Conservation (phyloP, 2,797 vertebrate species). For the Botia kubotai region DNA sequence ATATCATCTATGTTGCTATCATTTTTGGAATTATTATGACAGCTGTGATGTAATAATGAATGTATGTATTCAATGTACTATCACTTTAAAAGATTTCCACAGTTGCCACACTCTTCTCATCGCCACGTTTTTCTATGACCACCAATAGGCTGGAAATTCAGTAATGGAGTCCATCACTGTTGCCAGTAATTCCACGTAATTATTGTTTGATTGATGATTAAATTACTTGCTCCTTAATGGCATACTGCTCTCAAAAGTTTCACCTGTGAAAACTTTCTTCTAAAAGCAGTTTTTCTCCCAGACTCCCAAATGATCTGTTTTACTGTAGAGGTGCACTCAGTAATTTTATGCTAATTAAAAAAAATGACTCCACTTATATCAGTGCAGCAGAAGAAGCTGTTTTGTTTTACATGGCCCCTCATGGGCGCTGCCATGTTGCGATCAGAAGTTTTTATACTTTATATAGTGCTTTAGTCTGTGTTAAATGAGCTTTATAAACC, state of each 20-base stretch:
- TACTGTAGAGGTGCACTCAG: background rate
- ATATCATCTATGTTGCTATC: too few species aligned
- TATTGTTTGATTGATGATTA: conserved; percentile 16
- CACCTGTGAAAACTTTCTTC: background rate
- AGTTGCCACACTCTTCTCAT: background rate
- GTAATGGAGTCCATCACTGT: background rate
- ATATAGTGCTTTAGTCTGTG: background rate
- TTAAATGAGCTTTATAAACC: background rate
- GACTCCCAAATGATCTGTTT: conserved; percentile 8
- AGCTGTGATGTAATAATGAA: conserved; percentile 2
- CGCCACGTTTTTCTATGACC: conserved; percentile 2
- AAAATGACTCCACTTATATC: background rate
- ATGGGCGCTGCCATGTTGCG: background rate
- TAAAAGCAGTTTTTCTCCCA: background rate
- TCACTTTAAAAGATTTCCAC: background rate
- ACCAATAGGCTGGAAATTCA: conserved; percentile 6
- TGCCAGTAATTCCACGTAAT: conserved; percentile 18
- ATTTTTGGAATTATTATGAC: conserved; percentile 1
- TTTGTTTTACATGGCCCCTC: background rate
- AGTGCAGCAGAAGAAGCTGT: background rate
- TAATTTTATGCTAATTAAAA: conserved; percentile 6
- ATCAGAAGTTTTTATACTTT: background rate
- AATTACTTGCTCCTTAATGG: conserved; percentile 24
- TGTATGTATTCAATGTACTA: background rate
- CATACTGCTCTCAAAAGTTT: conserved; percentile 9